phyloP scores from a whole-genome alignment of 2,113 vertebrate species.

The Alethe castanea region DNA sequence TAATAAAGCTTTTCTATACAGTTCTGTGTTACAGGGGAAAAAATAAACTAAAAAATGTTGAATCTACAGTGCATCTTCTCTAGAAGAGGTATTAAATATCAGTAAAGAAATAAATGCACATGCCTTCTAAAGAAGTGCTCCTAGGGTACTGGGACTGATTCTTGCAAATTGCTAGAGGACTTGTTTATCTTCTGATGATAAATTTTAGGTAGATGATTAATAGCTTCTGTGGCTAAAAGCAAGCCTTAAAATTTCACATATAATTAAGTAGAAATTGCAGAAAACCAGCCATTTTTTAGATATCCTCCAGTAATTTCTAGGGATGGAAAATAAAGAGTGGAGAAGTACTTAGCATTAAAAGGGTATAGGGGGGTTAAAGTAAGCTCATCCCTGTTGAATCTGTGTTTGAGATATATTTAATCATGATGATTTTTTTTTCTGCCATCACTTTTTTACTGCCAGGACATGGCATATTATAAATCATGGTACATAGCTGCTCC shows the following conservation, averaged over 20 bases:
- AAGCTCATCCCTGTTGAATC: neutral
- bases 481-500: neutral
- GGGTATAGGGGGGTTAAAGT: accelerated
- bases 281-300: neutral
- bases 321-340: neutral
- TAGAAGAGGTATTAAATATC: neutral
- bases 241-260: neutral
- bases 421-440: neutral
- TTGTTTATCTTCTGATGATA: neutral
- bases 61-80: neutral
- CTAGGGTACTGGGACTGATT: neutral
- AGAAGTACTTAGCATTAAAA: neutral
- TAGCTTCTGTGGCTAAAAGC: neutral
- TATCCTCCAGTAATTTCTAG: neutral
- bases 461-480: neutral
- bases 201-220: neutral
- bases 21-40: neutral
- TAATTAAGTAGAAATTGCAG: neutral
- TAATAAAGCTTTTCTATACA: neutral
- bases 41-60: neutral
- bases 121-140: neutral
- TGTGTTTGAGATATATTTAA: neutral
- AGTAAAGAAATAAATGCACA: neutral
- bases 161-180: neutral
- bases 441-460: no score